These are phyloP conservation scores for Synanthedon formicaeformis DNA, from an alignment of 2,888 invertebrate genomes.

Conservation along the genomic window DNA sequence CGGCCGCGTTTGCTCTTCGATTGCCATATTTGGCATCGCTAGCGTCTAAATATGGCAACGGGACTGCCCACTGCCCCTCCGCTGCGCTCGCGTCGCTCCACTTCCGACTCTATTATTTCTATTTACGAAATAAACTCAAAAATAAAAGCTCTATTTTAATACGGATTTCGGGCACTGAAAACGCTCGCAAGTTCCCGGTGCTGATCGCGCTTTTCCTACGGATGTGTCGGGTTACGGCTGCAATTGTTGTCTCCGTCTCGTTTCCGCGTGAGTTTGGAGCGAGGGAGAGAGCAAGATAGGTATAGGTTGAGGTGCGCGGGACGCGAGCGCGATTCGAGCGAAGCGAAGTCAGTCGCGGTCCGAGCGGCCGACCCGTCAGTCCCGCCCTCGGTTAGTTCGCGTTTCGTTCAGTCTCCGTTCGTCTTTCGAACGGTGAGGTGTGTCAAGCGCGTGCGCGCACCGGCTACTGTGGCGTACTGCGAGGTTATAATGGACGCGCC, in stretches of 20 bases:
- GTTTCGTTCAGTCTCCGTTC: conserved; percentile 69
- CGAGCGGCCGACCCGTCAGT: conserved; percentile 71
- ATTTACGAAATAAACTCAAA: conserved; percentile 69
- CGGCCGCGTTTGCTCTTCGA: conserved; percentile 83
- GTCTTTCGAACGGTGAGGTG: conserved; percentile 65
- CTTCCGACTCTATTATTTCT: conserved; percentile 70
- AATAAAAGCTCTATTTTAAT: conserved; percentile 69
- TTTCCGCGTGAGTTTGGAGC: conserved; percentile 21
- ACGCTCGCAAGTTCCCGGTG: conserved; percentile 59
- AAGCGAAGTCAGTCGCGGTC: conserved; percentile 70
- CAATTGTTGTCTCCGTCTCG: conserved; percentile 34
- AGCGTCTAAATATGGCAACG: conserved; percentile 86
- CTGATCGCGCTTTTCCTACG: conserved; percentile 49
- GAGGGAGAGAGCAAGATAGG: conserved; percentile 50
- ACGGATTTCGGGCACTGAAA: conserved; percentile 63
- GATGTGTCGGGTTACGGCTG: conserved; percentile 68
- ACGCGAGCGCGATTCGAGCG: conserved; percentile 46
- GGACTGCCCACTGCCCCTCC: conserved; percentile 75
- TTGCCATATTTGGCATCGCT: conserved; percentile 85
- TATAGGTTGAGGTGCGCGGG: conserved; percentile 40
- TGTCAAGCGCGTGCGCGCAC: conserved; percentile 63
- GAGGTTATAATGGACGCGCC: conserved; percentile 86
- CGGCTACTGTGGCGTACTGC: conserved; percentile 72
- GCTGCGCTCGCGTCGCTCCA: conserved; percentile 46
- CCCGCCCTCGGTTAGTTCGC: conserved; percentile 66